Conservation (phyloP, 2,113 vertebrate species). For the Etheostoma spectabile region DNA sequence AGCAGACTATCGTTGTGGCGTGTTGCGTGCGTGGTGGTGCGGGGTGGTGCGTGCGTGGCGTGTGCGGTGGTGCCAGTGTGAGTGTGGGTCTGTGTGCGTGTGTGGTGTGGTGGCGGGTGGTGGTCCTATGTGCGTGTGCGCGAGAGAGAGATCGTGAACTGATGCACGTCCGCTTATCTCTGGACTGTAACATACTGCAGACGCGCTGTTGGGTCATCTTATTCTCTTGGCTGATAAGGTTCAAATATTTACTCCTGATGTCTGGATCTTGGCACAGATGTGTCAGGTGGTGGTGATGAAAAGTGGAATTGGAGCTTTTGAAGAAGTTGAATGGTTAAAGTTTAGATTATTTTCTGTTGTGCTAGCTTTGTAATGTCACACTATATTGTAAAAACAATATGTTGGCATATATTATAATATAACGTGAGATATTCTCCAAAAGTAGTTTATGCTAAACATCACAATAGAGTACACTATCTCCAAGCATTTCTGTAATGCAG, state of each 20-base stretch:
- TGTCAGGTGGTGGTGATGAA: not conserved
- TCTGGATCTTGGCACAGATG: not conserved
- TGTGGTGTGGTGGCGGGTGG: no score
- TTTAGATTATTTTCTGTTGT: not conserved
- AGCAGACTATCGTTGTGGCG: not conserved
- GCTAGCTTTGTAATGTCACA: not conserved
- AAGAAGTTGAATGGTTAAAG: not conserved
- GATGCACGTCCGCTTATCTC: conserved; percentile 57
- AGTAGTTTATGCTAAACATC: not conserved
- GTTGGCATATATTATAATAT: not conserved
- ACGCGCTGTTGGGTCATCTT: not conserved
- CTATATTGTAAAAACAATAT: not conserved
- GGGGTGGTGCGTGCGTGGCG: no score
- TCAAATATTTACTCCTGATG: conserved; percentile 13
- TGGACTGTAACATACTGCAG: not conserved
- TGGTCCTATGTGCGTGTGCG: no score
- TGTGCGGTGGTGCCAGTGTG: no score
- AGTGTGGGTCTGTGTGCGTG: no score
- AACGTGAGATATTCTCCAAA: not conserved
- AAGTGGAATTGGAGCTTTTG: not conserved
- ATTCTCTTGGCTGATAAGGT: conserved; percentile 26
- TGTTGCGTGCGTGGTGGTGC: not conserved
- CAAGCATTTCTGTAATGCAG: not conserved
- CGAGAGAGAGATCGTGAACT: conserved; percentile 30
- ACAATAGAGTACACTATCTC: not conserved